These are phyloP conservation scores for Volucella bombylans DNA, from an alignment of 2,888 invertebrate genomes.

Conservation along the genomic window DNA sequence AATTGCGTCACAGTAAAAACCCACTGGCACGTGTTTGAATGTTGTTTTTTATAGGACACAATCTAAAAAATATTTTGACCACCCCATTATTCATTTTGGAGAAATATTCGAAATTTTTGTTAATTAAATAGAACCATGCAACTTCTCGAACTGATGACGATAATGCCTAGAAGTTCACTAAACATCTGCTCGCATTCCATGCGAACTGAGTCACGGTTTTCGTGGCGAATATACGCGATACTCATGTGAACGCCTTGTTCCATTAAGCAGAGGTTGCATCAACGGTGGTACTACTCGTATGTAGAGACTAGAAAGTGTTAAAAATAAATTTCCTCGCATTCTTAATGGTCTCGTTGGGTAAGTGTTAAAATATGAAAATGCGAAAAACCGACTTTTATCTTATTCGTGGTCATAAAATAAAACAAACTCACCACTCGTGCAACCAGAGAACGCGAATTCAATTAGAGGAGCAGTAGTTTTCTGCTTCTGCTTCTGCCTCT, in stretches of 20 bases:
- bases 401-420: conserved; percentile 27
- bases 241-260: too few relatives aligned
- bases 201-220: conserved; percentile 11
- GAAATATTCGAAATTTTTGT: too few relatives aligned
- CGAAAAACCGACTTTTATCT: conserved; percentile 30
- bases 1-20: conserved; percentile 33
- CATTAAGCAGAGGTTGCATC: too few relatives aligned
- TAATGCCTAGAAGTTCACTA: conserved; percentile 5
- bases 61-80: too few relatives aligned
- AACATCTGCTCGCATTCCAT: conserved; percentile 10
- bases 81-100: too few relatives aligned
- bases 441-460: too few relatives aligned
- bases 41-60: not conserved
- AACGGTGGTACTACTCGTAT: too few relatives aligned
- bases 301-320: not conserved
- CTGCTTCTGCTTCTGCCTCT: too few relatives aligned
- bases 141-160: not conserved
- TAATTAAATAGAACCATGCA: too few relatives aligned
- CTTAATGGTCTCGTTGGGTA: conserved; percentile 23
- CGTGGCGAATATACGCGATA: too few relatives aligned
- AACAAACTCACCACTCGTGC: conserved; percentile 10
- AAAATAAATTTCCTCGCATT: conserved; percentile 25
- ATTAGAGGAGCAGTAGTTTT: too few relatives aligned
- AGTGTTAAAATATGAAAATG: conserved; percentile 40
- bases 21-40: not conserved